These are phyloP conservation scores for Omphaloscelis lunosa DNA, from an alignment of 2,888 invertebrate species.

Conservation along the genomic window DNA sequence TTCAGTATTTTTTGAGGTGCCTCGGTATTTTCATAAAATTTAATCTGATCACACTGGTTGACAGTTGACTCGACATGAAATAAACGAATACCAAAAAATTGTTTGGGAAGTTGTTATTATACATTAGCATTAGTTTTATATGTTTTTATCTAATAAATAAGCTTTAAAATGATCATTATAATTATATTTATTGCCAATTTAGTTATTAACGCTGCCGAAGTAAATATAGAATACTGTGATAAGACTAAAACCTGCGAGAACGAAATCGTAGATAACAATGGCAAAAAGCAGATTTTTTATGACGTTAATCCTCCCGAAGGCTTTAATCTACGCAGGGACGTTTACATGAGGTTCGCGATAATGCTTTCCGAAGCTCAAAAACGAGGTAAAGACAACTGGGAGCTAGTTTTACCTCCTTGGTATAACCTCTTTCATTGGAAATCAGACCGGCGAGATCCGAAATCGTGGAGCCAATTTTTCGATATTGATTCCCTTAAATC, in stretches of 20 bases:
- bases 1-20: too few species aligned
- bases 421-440: slow-evolving; percentile 97
- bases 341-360: slow-evolving; percentile 97
- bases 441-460: slow-evolving; percentile 89
- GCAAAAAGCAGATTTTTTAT: slow-evolving; percentile 95
- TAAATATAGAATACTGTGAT: slow-evolving; percentile 68
- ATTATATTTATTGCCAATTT: slow-evolving; percentile 54
- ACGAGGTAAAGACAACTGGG: slow-evolving; percentile 87
- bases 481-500: slow-evolving; percentile 94
- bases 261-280: slow-evolving; percentile 10
- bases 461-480: slow-evolving; percentile 97
- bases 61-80: too few species aligned
- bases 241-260: slow-evolving; percentile 61
- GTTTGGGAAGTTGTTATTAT: too few species aligned
- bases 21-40: too few species aligned
- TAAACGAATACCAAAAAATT: too few species aligned
- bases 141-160: background rate
- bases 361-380: slow-evolving; percentile 93
- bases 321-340: slow-evolving; percentile 98
- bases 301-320: slow-evolving; percentile 99
- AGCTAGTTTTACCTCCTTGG: slow-evolving; percentile 98
- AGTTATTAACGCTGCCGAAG: slow-evolving; percentile 56
- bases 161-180: slow-evolving; percentile 54
- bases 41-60: too few species aligned
- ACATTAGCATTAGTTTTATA: background rate